A percentile compares a stretch with the other conserved stretches of the same genome.
Evolutionary conservation across 2,888 invertebrate species (phyloP).

Genomic region (Cantharis flavilabris): DNA sequence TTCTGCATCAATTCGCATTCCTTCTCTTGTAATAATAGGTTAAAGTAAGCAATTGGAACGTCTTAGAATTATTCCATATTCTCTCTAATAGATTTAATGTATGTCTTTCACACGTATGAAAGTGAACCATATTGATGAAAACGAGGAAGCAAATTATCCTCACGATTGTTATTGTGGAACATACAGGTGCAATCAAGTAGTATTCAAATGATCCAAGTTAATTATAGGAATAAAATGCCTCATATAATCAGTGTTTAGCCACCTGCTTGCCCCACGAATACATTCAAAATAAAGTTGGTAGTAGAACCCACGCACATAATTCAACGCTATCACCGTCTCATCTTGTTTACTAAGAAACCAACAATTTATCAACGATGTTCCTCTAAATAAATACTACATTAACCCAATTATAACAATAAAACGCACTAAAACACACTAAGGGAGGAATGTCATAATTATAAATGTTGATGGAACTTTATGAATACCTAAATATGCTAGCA

Average conservation of each 20-base stretch:
- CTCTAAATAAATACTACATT: slow-evolving; percentile 2
- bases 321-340: slow-evolving; percentile 42
- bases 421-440: not conserved
- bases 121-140: not conserved
- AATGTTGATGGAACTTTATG: not conserved
- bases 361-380: slow-evolving; percentile 33
- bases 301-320: slow-evolving; percentile 36
- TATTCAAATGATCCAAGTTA: not conserved
- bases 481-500: not conserved
- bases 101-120: not conserved
- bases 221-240: slow-evolving; percentile 1
- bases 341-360: slow-evolving; percentile 39
- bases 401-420: slow-evolving; percentile 1
- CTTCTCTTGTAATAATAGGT: not conserved
- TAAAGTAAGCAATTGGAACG: not conserved
- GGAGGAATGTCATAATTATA: not conserved
- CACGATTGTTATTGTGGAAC: not conserved
- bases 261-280: slow-evolving; percentile 42
- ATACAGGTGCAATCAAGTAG: not conserved
- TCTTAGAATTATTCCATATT: not conserved
- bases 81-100: not conserved
- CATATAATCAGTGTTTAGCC: slow-evolving; percentile 37
- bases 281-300: slow-evolving; percentile 42
- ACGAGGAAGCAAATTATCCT: not conserved
- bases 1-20: not conserved